Conservation (phyloP, 2,113 vertebrate genomes). For the Arizona elegans region DNA sequence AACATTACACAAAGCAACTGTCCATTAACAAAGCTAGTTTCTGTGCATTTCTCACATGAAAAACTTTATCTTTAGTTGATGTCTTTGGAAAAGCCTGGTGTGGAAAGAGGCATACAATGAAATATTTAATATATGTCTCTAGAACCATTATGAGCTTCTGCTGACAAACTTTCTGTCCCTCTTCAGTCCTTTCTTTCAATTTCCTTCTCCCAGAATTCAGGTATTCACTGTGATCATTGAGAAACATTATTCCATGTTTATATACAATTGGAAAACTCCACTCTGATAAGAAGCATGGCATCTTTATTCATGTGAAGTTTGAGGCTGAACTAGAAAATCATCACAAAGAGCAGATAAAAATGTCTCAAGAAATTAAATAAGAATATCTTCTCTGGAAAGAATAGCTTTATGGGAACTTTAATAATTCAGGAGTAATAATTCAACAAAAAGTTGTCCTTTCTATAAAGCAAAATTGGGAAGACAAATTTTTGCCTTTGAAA, state of each 20-base stretch:
- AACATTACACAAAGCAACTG: conserved; percentile 29
- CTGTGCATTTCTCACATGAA: conserved; percentile 9
- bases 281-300: not conserved
- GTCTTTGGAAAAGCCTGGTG: conserved; percentile 12
- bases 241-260: not conserved
- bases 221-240: not conserved
- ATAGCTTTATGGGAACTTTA: not conserved
- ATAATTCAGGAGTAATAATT: not conserved
- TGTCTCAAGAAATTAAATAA: not conserved
- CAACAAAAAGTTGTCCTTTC: not conserved
- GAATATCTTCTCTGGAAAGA: not conserved
- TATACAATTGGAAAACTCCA: not conserved
- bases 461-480: not conserved
- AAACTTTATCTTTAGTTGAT: not conserved
- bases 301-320: not conserved
- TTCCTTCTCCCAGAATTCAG: not conserved
- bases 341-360: not conserved
- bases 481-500: not conserved
- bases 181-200: not conserved
- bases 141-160: not conserved
- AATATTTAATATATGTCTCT: not conserved
- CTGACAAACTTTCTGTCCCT: not conserved
- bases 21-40: conserved; percentile 1
- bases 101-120: not conserved
- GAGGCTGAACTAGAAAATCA: not conserved